Evolutionary conservation across 2,888 invertebrate genomes (phyloP).

Genomic region (Oscheius myriophilus): DNA sequence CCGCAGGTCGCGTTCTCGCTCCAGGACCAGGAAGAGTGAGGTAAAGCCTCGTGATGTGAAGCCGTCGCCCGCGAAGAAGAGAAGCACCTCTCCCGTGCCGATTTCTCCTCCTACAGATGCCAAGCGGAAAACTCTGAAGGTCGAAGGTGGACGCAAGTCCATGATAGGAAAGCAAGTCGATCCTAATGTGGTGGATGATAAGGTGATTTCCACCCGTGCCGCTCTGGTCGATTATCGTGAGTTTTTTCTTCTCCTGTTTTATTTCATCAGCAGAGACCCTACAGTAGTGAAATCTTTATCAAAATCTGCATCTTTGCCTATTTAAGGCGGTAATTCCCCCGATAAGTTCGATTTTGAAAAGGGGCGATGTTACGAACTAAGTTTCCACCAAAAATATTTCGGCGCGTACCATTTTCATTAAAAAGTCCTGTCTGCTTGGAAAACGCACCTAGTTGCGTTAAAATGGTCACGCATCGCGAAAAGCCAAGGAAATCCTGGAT

Average conservation of each 20-base stretch:
- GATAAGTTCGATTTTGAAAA: background rate
- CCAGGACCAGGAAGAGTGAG: background rate
- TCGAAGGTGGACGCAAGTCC: background rate
- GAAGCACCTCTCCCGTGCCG: background rate
- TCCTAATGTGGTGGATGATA: background rate
- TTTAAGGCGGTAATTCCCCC: background rate
- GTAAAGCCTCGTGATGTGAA: too few relatives aligned
- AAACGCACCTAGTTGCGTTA: too few relatives aligned
- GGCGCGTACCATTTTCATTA: too few relatives aligned
- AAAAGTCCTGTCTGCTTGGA: too few relatives aligned
- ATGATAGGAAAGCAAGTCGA: slow-evolving; percentile 4
- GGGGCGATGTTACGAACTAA: background rate
- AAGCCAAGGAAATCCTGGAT: too few relatives aligned
- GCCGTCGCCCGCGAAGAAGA: too few relatives aligned
- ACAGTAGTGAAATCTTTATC: too few relatives aligned
- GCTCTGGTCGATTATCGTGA: slow-evolving; percentile 15
- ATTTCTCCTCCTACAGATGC: background rate
- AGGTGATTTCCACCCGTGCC: background rate
- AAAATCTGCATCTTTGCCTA: background rate
- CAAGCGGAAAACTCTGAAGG: background rate
- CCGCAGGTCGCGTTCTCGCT: background rate
- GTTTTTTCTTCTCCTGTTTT: slow-evolving; percentile 5
- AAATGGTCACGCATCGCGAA: too few relatives aligned
- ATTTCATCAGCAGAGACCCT: background rate
- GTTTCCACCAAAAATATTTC: too few relatives aligned